phyloP scores from a whole-genome alignment of 2,113 vertebrate genomes.

The Propithecus coquereli region DNA sequence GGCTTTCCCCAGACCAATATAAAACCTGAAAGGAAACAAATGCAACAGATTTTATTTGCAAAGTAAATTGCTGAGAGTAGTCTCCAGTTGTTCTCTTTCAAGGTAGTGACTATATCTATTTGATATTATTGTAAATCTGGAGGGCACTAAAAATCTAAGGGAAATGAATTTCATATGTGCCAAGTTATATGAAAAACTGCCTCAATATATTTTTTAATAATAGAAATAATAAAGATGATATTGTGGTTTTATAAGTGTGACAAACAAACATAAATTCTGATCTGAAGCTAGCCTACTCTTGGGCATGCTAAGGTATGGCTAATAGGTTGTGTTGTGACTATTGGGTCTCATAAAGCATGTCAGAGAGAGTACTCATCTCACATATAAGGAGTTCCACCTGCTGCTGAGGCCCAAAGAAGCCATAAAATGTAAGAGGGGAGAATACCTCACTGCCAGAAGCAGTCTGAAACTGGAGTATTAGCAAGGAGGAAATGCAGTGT shows the following conservation, averaged over 20 bases:
- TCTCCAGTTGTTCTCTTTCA: slow-evolving; percentile 10
- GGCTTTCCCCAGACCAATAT: neutral
- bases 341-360: neutral
- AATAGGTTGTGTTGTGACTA: neutral
- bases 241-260: slow-evolving; percentile 53
- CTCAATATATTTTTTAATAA: slow-evolving; percentile 61
- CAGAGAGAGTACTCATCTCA: slow-evolving; percentile 5
- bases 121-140: slow-evolving; percentile 48
- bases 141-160: slow-evolving; percentile 35
- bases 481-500: neutral
- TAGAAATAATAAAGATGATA: slow-evolving; percentile 51
- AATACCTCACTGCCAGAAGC: neutral
- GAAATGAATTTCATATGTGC: slow-evolving; percentile 35
- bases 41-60: slow-evolving; percentile 24
- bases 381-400: neutral
- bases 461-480: neutral
- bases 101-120: slow-evolving; percentile 1
- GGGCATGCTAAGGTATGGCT: neutral
- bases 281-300: neutral
- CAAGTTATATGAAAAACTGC: slow-evolving; percentile 30
- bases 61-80: neutral
- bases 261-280: slow-evolving; percentile 37
- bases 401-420: neutral
- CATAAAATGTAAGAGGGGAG: slow-evolving; percentile 20
- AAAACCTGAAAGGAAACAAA: slow-evolving; percentile 27